Conservation (phyloP, 2,113 vertebrate genomes). For the Peromyscus leucopus region DNA sequence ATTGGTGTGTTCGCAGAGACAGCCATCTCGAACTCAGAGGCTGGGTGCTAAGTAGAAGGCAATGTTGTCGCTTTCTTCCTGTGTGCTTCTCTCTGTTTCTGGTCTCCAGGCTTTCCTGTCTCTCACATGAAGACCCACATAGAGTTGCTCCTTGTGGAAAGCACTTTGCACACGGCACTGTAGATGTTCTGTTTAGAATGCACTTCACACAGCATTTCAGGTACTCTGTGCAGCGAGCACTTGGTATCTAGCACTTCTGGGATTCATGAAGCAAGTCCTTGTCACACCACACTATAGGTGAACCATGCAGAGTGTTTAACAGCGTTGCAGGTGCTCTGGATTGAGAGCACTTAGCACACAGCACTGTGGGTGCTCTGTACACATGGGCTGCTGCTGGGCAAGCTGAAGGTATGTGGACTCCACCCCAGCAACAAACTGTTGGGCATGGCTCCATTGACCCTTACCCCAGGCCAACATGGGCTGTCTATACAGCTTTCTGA, state of each 20-base stretch:
- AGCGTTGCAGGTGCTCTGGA: background rate
- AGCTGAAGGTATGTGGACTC: background rate
- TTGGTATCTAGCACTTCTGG: background rate
- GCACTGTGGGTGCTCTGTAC: background rate
- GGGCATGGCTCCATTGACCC: background rate
- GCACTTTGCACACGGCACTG: background rate
- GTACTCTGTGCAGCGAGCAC: background rate
- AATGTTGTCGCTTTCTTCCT: background rate
- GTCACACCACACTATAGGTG: background rate
- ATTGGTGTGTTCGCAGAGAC: background rate
- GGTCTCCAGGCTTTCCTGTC: background rate
- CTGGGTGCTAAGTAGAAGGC: no score
- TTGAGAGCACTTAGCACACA: background rate
- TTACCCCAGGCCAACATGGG: background rate
- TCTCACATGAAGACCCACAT: background rate
- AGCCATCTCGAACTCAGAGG: background rate
- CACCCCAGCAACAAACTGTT: accelerated
- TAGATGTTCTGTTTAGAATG: background rate
- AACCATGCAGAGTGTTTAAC: background rate
- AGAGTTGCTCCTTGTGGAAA: background rate
- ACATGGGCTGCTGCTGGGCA: no score
- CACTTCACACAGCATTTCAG: background rate
- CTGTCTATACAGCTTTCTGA: background rate
- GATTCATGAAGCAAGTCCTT: background rate
- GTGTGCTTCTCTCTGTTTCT: background rate